These are phyloP conservation scores for Orchesella flavescens DNA, from an alignment of 2,888 invertebrate genomes.

Conservation along the genomic window DNA sequence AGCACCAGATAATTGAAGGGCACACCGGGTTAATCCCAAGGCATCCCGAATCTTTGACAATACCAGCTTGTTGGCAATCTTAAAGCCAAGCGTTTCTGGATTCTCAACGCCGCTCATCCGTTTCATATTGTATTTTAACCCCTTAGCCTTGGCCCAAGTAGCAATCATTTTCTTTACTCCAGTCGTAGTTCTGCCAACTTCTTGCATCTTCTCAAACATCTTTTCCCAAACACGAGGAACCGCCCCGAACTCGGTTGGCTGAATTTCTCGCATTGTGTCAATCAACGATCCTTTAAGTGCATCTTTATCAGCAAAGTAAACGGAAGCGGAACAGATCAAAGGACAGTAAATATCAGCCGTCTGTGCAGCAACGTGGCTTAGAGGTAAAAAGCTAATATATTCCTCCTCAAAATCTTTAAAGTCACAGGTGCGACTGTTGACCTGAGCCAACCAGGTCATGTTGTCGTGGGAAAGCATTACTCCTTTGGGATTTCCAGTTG, in stretches of 20 bases:
- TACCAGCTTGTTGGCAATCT: slow-evolving; percentile 84
- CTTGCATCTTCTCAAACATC: slow-evolving; percentile 89
- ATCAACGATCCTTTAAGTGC: slow-evolving; percentile 88
- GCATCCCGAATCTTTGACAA: slow-evolving; percentile 85
- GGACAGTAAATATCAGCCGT: slow-evolving; percentile 75
- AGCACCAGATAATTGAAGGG: slow-evolving; percentile 84
- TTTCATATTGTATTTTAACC: slow-evolving; percentile 81
- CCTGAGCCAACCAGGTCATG: slow-evolving; percentile 81
- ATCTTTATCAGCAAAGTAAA: slow-evolving; percentile 94
- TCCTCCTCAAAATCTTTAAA: slow-evolving; percentile 77
- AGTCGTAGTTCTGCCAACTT: slow-evolving; percentile 82
- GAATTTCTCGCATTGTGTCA: slow-evolving; percentile 83
- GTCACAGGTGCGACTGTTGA: slow-evolving; percentile 78
- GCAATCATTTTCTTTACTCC: slow-evolving; percentile 83
- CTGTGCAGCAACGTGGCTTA: slow-evolving; percentile 94
- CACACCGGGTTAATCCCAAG: slow-evolving; percentile 85
- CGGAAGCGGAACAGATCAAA: slow-evolving; percentile 80
- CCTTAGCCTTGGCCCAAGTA: slow-evolving; percentile 84
- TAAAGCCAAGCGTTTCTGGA: slow-evolving; percentile 81
- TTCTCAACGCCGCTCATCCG: slow-evolving; percentile 78
- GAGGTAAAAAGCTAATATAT: slow-evolving; percentile 86
- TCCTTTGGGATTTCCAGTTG: slow-evolving; percentile 91
- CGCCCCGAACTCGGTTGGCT: slow-evolving; percentile 88
- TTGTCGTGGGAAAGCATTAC: slow-evolving; percentile 96
- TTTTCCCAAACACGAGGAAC: slow-evolving; percentile 96